Evolutionary conservation across 2,113 vertebrate genomes (phyloP).

Genomic region (Oriolus oriolus): DNA sequence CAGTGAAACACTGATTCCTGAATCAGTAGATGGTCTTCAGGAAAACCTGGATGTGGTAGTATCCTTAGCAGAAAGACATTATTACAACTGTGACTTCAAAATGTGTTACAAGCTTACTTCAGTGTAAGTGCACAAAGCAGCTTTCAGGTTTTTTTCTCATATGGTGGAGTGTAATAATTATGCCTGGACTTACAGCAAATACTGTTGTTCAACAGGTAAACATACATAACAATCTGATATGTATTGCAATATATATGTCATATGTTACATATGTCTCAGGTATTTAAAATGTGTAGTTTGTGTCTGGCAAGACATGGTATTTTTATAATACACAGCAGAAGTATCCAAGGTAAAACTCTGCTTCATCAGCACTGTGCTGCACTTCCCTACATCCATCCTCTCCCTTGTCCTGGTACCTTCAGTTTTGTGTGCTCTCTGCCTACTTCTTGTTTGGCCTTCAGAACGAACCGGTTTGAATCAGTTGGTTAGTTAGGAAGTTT

Average conservation of each 20-base stretch:
- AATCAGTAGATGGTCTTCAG: constrained; percentile 87
- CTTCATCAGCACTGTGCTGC: background rate
- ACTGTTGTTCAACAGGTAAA: background rate
- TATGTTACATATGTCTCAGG: background rate
- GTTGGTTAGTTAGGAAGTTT: background rate
- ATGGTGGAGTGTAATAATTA: background rate
- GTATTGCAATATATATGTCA: background rate
- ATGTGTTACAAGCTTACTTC: constrained; percentile 98
- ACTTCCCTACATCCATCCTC: background rate
- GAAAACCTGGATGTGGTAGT: constrained; percentile 97
- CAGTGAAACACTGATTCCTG: constrained; percentile 89
- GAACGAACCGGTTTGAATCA: background rate
- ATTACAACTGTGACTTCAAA: constrained; percentile 99
- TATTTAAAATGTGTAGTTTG: background rate
- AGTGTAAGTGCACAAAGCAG: constrained; percentile 78
- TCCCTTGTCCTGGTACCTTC: background rate
- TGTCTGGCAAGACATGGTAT: background rate
- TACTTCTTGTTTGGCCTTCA: background rate
- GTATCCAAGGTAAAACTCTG: background rate
- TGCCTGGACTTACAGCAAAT: background rate
- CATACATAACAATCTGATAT: background rate
- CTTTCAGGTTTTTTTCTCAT: background rate
- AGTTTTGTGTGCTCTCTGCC: background rate
- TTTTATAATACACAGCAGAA: background rate
- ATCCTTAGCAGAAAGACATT: constrained; percentile 96